Conservation (phyloP, 1,140 invertebrate species). For the Drosophila repleta region DNA sequence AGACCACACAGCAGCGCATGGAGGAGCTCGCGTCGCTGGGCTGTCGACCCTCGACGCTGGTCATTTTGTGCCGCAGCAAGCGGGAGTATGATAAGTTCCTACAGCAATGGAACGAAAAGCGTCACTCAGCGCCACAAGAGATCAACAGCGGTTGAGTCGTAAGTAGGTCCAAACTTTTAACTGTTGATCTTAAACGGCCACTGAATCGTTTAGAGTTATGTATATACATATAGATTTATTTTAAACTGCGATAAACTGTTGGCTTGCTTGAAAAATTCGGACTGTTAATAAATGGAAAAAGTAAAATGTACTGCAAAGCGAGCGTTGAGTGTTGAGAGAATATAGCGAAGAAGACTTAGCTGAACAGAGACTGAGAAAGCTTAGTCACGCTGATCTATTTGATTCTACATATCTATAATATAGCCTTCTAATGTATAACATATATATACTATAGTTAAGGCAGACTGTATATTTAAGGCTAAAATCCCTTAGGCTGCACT, state of each 20-base stretch:
- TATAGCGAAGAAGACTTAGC: too few relatives aligned
- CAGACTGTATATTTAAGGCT: too few relatives aligned
- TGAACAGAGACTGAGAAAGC: too few relatives aligned
- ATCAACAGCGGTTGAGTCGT: neutral
- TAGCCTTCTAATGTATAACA: too few relatives aligned
- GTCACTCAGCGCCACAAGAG: neutral
- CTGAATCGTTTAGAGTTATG: slow-evolving; percentile 5
- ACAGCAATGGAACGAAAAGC: slow-evolving; percentile 68
- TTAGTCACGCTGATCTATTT: too few relatives aligned
- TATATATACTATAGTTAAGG: too few relatives aligned
- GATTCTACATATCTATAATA: too few relatives aligned
- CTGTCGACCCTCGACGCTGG: slow-evolving; percentile 83
- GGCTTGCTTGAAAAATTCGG: neutral
- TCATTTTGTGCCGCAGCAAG: slow-evolving; percentile 84
- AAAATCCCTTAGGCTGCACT: too few relatives aligned
- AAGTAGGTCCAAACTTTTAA: neutral
- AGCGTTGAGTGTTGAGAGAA: neutral
- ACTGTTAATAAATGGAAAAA: slow-evolving; percentile 10
- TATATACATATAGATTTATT: neutral
- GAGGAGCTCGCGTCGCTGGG: slow-evolving; percentile 83
- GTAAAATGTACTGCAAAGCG: neutral
- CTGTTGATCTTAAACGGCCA: slow-evolving; percentile 6
- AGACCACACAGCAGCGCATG: slow-evolving; percentile 84
- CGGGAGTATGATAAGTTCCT: slow-evolving; percentile 84
- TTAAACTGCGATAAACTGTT: slow-evolving; percentile 1